Base-by-base conservation (phyloP, 2,113 vertebrate species). In the Ceratotherium simum region DNA sequence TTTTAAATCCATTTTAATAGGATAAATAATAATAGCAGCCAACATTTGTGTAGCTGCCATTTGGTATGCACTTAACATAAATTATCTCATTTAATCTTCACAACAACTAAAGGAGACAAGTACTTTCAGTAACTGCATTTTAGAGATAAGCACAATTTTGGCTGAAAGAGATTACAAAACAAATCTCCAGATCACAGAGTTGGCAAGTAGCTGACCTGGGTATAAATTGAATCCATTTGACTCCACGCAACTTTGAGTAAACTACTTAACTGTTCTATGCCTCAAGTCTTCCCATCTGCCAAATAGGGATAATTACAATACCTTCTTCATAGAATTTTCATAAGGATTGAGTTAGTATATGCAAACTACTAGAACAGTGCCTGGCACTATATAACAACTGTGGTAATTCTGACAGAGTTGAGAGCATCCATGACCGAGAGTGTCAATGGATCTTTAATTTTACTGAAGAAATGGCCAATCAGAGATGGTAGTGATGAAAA, bases 1-100 rank as follows among this genome's bases (percentile, higher is more conserved):
- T 67, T 84, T 67, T 81, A 64, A 79, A 58, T 36, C 16, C 1
- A 65, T 81, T 91, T 64, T 95, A 75, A n/a, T 42, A 92, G 36
- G 95, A 93, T 94, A 90, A 79, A 62, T 78, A 82, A 79, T 46
- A 48, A 85, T 11, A 83, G 20, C 54, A 92, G 20, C 6, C 21
- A 96, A 48, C 6, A 56, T 78, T 88, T 70, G 6, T 70, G 8
- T 78, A 70, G 36, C 58, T 76, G 56, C 9, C 70, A 39, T 46
- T 89, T 84, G n/a, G 9, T 23, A 12, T 14, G 21, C 23, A 90
- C 16, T 67, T 86, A 13, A 39, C 21, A 8, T 83, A 69, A 93
- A 79, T 79, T 73, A 94, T 81, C 54, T 29, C 29, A 95, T 75
- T 92, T 75, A 72, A 83, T 87, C 23, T 95, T 78, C 5, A 70